Evolutionary conservation across 2,797 vertebrate genomes (phyloP).

Genomic region (Atherinosoma microstoma): DNA sequence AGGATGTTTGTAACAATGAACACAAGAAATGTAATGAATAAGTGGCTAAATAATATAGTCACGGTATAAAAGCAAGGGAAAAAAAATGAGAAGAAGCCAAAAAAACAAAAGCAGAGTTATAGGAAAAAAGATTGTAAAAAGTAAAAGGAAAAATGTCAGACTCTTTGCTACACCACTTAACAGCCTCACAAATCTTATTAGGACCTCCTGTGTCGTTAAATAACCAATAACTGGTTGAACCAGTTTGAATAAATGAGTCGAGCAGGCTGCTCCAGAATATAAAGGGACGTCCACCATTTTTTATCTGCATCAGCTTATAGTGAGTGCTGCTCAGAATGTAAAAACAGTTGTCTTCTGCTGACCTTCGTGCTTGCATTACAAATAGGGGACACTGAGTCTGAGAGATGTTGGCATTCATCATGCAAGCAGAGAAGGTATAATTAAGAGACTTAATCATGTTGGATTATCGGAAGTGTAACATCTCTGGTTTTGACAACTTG

Average conservation of each 20-base stretch:
- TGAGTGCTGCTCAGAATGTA: neutral
- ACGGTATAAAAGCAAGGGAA: neutral
- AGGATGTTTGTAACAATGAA: constrained; percentile 8
- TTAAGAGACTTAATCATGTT: constrained; percentile 13
- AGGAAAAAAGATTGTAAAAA: neutral
- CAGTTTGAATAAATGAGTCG: neutral
- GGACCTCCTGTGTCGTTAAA: neutral
- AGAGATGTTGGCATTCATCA: constrained; percentile 5
- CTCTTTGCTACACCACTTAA: neutral
- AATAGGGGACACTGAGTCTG: constrained; percentile 12
- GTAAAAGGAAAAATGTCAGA: neutral
- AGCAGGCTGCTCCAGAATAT: neutral
- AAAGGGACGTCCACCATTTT: constrained; percentile 4
- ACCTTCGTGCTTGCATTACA: constrained; percentile 1
- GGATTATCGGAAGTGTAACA: constrained; percentile 22
- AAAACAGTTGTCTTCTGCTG: constrained; percentile 6
- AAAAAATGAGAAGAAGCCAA: neutral
- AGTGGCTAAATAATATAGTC: neutral
- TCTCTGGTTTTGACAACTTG: constrained; percentile 10
- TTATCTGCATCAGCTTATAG: constrained; percentile 11
- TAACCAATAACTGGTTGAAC: neutral
- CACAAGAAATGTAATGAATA: neutral
- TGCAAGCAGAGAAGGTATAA: neutral
- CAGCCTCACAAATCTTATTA: neutral
- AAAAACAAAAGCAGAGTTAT: neutral